Percentiles rank a stretch among this genome's conserved stretches.
phyloP scores from a whole-genome alignment of 2,888 invertebrate species.

The Autographa gamma region DNA sequence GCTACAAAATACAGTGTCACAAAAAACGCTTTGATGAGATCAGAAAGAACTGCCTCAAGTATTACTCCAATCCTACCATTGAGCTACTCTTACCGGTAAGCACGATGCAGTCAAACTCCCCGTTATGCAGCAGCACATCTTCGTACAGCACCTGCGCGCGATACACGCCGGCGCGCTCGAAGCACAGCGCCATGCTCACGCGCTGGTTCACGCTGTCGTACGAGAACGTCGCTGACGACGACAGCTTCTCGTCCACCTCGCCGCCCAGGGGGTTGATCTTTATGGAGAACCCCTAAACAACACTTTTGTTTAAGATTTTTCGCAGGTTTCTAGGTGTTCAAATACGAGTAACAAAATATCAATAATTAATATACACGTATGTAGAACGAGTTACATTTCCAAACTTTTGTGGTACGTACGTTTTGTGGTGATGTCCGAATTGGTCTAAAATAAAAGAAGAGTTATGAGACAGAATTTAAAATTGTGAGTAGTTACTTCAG shows the following conservation, averaged over 20 bases:
- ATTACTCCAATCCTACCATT: no score
- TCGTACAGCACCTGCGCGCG: conserved; percentile 94
- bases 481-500: no score
- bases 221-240: conserved; percentile 89
- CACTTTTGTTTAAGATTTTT: neutral
- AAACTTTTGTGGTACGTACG: no score
- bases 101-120: conserved; percentile 97
- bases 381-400: no score
- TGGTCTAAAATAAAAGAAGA: no score
- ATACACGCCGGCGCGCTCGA: conserved; percentile 94
- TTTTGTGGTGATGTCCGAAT: no score
- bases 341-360: neutral
- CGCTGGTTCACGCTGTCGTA: conserved; percentile 94
- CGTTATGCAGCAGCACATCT: conserved; percentile 94
- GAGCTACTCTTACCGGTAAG: conserved; percentile 92
- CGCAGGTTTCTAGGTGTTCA: neutral
- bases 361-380: no score
- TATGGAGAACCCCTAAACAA: conserved; percentile 90
- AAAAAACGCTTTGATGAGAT: no score
- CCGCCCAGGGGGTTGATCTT: conserved; percentile 90
- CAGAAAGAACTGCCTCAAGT: neutral
- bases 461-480: no score
- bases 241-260: conserved; percentile 86
- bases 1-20: no score
- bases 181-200: conserved; percentile 93